Conservation (phyloP, 2,797 vertebrate species). For the Mallotus villosus region DNA sequence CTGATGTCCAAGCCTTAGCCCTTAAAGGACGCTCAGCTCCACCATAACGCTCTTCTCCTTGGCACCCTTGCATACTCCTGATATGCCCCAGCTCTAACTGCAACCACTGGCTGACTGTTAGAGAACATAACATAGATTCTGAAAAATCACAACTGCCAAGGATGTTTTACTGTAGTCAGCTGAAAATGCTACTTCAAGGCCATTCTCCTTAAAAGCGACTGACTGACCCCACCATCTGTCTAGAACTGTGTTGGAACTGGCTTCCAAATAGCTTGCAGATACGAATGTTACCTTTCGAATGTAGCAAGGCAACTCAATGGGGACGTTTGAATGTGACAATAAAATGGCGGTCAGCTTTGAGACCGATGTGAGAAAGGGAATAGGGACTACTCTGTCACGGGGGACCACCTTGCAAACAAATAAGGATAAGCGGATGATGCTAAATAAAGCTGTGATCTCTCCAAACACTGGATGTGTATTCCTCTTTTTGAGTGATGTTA, state of each 20-base stretch:
- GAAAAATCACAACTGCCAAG: background rate
- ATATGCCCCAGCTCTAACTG: background rate
- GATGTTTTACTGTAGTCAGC: background rate
- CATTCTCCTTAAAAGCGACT: background rate
- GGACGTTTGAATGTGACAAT: background rate
- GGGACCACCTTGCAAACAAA: constrained; percentile 29
- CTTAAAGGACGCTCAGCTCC: constrained; percentile 6
- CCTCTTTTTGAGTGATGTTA: constrained; percentile 63
- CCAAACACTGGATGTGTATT: constrained; percentile 30
- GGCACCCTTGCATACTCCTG: constrained; percentile 2
- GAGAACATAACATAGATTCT: background rate
- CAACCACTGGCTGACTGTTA: background rate
- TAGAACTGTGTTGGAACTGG: background rate
- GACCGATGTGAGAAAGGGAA: constrained; percentile 17
- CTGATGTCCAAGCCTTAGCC: constrained; percentile 19
- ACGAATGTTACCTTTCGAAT: constrained; percentile 3
- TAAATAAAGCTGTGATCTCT: constrained; percentile 45
- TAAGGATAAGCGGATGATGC: constrained; percentile 22
- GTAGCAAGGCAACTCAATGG: background rate
- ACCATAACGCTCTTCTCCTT: background rate
- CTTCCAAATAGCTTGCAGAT: background rate
- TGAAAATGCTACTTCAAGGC: background rate
- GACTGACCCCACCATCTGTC: background rate
- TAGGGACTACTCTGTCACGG: constrained; percentile 1
- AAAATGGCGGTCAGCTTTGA: background rate